A percentile compares a stretch with the other conserved stretches of the same genome.
Evolutionary conservation across 2,888 invertebrate species (phyloP).

Genomic region (Lasioglossum marginatum): DNA sequence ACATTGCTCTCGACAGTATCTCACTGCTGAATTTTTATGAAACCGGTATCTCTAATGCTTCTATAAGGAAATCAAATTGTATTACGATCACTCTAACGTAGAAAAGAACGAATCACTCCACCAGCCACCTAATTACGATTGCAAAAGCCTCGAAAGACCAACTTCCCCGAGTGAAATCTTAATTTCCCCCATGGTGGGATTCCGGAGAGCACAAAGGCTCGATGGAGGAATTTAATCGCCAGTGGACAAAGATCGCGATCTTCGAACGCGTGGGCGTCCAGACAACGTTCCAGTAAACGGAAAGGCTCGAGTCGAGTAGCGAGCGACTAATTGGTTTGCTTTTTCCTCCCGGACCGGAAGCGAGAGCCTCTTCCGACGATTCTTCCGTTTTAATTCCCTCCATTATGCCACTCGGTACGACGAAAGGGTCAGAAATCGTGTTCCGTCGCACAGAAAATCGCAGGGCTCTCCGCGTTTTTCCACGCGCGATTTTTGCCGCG

Average conservation of each 20-base stretch:
- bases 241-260: not conserved
- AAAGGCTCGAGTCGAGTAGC: not conserved
- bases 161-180: not conserved
- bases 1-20: not conserved
- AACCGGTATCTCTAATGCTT: not conserved
- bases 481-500: not conserved
- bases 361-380: not conserved
- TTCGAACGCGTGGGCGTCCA: not conserved
- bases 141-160: not conserved
- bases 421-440: not conserved
- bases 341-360: slow-evolving; percentile 22
- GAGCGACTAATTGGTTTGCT: slow-evolving; percentile 49
- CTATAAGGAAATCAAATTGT: not conserved
- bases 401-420: not conserved
- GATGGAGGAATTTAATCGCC: not conserved
- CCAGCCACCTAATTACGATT: not conserved
- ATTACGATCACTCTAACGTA: no score
- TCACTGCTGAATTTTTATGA: not conserved
- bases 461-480: not conserved
- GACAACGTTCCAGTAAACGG: not conserved
- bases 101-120: not conserved
- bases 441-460: not conserved
- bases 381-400: not conserved
- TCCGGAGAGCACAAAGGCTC: not conserved
- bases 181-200: not conserved